Evolutionary conservation across 2,797 vertebrate species (phyloP).

Genomic region (Acanthurus lineatus): DNA sequence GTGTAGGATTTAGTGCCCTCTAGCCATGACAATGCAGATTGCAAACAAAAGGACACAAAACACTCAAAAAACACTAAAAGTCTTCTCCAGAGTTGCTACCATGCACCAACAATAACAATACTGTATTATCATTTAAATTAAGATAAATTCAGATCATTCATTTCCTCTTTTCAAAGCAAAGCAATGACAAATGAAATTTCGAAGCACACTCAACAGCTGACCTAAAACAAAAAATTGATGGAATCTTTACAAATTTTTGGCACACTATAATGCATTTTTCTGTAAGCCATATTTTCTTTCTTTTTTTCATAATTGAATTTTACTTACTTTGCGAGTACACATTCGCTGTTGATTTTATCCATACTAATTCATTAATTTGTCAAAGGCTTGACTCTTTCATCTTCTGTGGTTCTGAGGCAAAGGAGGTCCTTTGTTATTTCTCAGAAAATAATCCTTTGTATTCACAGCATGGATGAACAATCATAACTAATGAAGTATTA

Average conservation of each 20-base stretch:
- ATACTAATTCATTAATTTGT: conserved; percentile 70
- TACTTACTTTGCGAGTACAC: conserved; percentile 23
- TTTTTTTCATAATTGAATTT: conserved; percentile 59
- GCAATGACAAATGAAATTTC: conserved; percentile 24
- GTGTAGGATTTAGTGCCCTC: too few relatives aligned
- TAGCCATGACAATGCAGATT: too few relatives aligned
- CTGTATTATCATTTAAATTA: background rate
- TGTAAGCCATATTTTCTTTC: conserved; percentile 22
- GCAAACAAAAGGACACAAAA: too few relatives aligned
- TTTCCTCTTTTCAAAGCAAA: background rate
- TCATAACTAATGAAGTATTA: conserved; percentile 75
- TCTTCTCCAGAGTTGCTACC: background rate
- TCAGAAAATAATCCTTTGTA: conserved; percentile 70
- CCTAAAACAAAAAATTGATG: conserved; percentile 27
- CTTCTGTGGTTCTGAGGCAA: conserved; percentile 44
- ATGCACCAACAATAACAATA: background rate
- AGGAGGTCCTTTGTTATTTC: conserved; percentile 64
- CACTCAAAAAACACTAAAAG: too few relatives aligned
- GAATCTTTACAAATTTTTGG: conserved; percentile 19
- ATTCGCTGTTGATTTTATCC: conserved; percentile 67
- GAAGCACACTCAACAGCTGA: background rate
- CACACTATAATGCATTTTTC: conserved; percentile 12
- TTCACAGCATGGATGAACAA: conserved; percentile 70
- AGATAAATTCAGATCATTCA: background rate
- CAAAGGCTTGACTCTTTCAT: conserved; percentile 69